Evolutionary conservation across 2,113 vertebrate species (phyloP), one percentile per base, ranked within the genome.

Genomic region (Phycodurus eques): DNA sequence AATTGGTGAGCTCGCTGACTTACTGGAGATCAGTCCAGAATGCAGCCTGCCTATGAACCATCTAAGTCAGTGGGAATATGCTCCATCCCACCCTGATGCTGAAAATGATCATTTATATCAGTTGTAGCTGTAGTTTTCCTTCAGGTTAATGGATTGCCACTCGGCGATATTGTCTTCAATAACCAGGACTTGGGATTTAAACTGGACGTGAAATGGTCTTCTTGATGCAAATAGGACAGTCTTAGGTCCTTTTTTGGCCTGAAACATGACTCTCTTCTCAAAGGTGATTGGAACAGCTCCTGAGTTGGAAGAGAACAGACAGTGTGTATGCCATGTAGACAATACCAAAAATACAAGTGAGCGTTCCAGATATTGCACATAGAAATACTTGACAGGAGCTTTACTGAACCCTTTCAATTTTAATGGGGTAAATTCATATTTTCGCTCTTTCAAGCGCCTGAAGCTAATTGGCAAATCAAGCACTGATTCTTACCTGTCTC

Each of bases 111-210:
- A 22, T 4, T 12, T 47, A 14, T 10, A 17, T 89, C 73, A 90
- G 77, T 73, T 88, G 76, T 5, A 68, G 74, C 85, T 90, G 82
- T 90, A 88, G 79, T 90, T 88, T 75, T 85, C 80, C 19, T 74
- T 75, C 67, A 64, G 42, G 65, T 69, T 67, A 42, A 67, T 0
- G 31, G 22, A 14, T 20, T 44, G 64, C 53, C 20, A 43, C 66
- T 83, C 68, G 42, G 53, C 22, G 11, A 27, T 20, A 4, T 74
- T 57, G 60, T 83, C 73, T 17, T 46, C 64, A 49, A 47, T 15
- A 35, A 66, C 31, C 65, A 42, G 47, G 15, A 46, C 74, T 53
- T 57, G 49, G 27, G 71, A 11, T 70, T 82, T 74, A 43, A 71
- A 44, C 66, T 66, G 67, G 14, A 60, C 65, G 42, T 53, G 67